A percentile compares a stretch with the other conserved stretches of the same genome.
phyloP scores from a whole-genome alignment of 1,140 invertebrate species.

The Helicoverpa armigera region DNA sequence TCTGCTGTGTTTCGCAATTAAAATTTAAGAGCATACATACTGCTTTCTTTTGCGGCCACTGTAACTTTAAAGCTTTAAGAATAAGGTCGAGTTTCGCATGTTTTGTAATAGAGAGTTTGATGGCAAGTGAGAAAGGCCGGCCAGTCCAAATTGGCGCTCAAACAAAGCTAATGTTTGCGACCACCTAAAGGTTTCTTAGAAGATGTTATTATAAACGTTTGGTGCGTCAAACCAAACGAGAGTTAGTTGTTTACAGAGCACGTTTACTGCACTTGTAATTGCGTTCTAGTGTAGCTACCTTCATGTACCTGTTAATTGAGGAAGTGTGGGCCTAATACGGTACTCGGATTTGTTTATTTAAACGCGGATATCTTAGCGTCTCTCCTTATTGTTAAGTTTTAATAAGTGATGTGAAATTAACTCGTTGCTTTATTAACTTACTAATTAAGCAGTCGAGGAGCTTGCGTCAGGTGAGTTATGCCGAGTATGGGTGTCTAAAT shows the following conservation, averaged over 20 bases:
- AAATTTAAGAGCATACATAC: conserved; percentile 64
- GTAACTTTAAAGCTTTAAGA: conserved; percentile 26
- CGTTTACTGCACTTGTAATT: conserved; percentile 68
- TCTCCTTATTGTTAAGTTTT: conserved; percentile 37
- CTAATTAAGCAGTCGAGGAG: conserved; percentile 26
- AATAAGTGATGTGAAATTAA: conserved; percentile 39
- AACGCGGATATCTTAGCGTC: conserved; percentile 20
- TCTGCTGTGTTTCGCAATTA: conserved; percentile 72
- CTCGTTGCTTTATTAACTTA: conserved; percentile 41
- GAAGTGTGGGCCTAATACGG: conserved; percentile 55
- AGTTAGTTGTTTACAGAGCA: conserved; percentile 65
- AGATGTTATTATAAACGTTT: conserved; percentile 51
- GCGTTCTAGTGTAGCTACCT: conserved; percentile 64
- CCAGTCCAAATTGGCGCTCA: conserved; percentile 77
- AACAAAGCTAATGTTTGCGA: conserved; percentile 80
- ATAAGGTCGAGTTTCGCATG: conserved; percentile 58
- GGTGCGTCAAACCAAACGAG: conserved; percentile 37
- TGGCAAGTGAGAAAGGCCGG: conserved; percentile 58
- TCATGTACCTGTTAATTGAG: conserved; percentile 62
- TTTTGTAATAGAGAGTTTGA: conserved; percentile 41
- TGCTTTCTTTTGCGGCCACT: conserved; percentile 16
- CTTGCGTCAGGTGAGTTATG: conserved; percentile 16
- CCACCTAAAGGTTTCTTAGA: conserved; percentile 79
- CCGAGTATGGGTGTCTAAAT: conserved; percentile 14
- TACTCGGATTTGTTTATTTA: conserved; percentile 26